Conservation (phyloP, 1,140 invertebrate species). For the Lucilia sericata region DNA sequence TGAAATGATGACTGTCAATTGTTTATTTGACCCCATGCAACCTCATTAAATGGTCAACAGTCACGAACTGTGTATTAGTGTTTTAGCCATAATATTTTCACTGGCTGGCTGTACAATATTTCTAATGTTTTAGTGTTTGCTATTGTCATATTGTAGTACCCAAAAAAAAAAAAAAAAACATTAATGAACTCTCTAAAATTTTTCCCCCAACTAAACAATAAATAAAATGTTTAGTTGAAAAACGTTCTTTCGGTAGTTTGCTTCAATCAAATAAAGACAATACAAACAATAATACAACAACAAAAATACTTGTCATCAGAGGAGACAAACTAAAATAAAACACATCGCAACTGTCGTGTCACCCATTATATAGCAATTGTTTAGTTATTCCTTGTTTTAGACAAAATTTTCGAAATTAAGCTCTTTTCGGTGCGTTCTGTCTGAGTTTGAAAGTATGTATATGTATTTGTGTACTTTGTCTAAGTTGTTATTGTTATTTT, state of each 20-base stretch:
- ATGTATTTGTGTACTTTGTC: background rate
- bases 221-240: background rate
- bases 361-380: too few species aligned
- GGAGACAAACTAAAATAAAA: too few species aligned
- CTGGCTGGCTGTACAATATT: background rate
- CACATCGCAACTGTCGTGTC: too few species aligned
- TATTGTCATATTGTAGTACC: background rate
- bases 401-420: background rate
- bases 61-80: conserved; percentile 20
- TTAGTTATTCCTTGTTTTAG: too few species aligned
- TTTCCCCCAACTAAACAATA: background rate
- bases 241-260: background rate
- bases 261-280: background rate
- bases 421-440: background rate
- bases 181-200: background rate
- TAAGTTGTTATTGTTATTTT: conserved; percentile 19
- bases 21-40: conserved; percentile 17
- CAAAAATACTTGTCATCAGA: too few species aligned
- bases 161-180: too few species aligned
- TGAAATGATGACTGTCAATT: conserved; percentile 20
- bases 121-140: background rate
- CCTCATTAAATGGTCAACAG: conserved; percentile 40
- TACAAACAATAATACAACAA: background rate
- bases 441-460: background rate
- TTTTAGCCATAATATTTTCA: background rate